Conservation (phyloP, 2,113 vertebrate species). For the Podocnemis expansa region DNA sequence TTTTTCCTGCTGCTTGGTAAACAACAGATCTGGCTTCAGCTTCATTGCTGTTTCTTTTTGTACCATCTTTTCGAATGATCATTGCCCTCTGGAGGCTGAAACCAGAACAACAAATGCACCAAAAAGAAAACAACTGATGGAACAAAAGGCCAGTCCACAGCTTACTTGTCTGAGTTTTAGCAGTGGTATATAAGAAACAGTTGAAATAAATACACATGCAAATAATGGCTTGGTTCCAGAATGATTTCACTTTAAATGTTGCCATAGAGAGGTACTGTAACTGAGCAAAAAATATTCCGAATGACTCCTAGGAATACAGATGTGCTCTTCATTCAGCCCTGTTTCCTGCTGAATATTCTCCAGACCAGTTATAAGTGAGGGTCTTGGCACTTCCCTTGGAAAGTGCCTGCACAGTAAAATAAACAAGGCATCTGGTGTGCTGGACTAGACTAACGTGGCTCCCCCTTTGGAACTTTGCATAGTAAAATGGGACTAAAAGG, state of each 20-base stretch:
- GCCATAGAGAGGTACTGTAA: not conserved
- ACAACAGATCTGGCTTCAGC: not conserved
- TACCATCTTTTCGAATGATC: not conserved
- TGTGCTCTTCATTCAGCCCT: not conserved
- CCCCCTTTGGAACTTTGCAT: no score
- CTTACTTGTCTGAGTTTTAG: not conserved
- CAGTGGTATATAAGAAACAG: not conserved
- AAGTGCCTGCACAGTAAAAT: not conserved
- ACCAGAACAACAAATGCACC: not conserved
- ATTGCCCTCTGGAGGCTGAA: constrained; percentile 58
- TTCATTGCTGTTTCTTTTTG: not conserved
- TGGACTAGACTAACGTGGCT: no score
- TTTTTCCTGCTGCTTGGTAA: not conserved
- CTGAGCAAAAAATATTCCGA: not conserved
- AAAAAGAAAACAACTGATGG: fast-evolving
- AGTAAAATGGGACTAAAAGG: no score
- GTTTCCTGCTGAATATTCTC: not conserved
- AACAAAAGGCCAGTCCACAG: not conserved
- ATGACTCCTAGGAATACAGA: not conserved
- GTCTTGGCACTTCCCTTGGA: not conserved
- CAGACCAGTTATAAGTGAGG: not conserved
- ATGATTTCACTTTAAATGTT: not conserved
- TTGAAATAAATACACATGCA: not conserved
- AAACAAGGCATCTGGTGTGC: no score
- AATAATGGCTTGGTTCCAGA: not conserved